Conservation (phyloP, 1,140 invertebrate species). For the Drosophila eugracilis region DNA sequence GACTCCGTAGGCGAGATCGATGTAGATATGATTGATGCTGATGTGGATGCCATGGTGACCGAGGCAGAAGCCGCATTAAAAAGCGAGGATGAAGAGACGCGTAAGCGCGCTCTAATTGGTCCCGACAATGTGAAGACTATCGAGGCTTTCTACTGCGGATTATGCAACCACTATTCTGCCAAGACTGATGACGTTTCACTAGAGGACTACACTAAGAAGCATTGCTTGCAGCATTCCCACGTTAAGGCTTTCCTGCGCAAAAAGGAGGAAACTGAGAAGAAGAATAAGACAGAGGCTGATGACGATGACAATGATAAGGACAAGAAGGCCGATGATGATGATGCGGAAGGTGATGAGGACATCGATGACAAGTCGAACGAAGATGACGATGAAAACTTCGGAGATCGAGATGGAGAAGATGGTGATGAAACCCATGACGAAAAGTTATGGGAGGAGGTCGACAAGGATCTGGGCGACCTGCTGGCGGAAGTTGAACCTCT, state of each 20-base stretch:
- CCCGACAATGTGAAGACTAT: constrained; percentile 90
- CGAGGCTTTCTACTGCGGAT: constrained; percentile 90
- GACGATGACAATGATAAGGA: constrained; percentile 46
- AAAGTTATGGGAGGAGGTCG: constrained; percentile 90
- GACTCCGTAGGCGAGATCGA: constrained; percentile 94
- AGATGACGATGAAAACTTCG: constrained; percentile 57
- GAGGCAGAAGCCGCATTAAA: constrained; percentile 85
- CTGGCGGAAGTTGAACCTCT: constrained; percentile 88
- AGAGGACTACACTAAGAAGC: constrained; percentile 88
- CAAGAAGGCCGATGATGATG: constrained; percentile 36
- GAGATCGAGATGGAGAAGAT: constrained; percentile 54
- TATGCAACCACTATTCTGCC: constrained; percentile 90
- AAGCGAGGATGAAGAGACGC: constrained; percentile 88
- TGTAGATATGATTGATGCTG: constrained; percentile 86
- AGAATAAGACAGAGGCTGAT: constrained; percentile 73
- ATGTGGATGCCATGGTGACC: constrained; percentile 75
- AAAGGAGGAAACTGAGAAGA: constrained; percentile 89
- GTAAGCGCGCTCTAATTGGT: constrained; percentile 91
- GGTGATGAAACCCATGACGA: constrained; percentile 87
- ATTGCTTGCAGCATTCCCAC: constrained; percentile 90
- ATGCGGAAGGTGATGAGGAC: constrained; percentile 55
- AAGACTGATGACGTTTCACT: constrained; percentile 86
- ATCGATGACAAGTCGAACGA: constrained; percentile 86
- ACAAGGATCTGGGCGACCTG: constrained; percentile 90
- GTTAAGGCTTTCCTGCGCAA: constrained; percentile 90